A percentile compares a stretch with the other conserved stretches of the same genome.
These are phyloP conservation scores for Pyralis farinalis DNA, from an alignment of 2,888 invertebrate species.

Conservation along the genomic window DNA sequence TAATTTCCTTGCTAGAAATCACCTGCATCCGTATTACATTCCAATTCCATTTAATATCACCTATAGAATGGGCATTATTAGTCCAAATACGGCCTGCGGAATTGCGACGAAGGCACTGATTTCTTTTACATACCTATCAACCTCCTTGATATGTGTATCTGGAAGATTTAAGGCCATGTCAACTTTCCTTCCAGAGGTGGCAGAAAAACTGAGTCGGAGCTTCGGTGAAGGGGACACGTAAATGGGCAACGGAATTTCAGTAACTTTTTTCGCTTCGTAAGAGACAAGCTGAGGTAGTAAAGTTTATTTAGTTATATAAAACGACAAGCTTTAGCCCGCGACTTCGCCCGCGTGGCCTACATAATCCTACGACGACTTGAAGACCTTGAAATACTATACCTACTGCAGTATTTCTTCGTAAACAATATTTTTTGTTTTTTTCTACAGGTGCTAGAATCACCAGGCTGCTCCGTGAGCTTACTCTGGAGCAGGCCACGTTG, in stretches of 20 bases:
- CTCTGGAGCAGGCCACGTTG: no score
- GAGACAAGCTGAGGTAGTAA: slow-evolving; percentile 22
- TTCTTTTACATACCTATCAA: slow-evolving; percentile 63
- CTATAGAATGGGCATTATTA: slow-evolving; percentile 59
- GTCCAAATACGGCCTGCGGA: slow-evolving; percentile 55
- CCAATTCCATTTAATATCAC: slow-evolving; percentile 51
- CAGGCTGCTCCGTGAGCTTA: no score
- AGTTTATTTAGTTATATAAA: slow-evolving; percentile 26
- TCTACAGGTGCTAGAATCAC: no score
- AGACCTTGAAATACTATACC: no score
- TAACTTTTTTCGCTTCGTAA: neutral
- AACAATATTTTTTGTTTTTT: no score
- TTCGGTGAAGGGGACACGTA: slow-evolving; percentile 22
- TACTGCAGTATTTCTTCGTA: no score
- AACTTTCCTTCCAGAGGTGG: slow-evolving; percentile 71
- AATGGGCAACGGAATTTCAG: slow-evolving; percentile 31
- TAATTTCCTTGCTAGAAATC: no score
- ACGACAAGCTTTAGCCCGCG: no score
- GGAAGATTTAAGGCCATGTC: slow-evolving; percentile 55
- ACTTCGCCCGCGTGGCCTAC: no score
- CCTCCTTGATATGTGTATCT: slow-evolving; percentile 29
- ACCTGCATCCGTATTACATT: slow-evolving; percentile 50
- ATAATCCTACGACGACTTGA: no score
- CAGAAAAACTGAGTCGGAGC: slow-evolving; percentile 43
- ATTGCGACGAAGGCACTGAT: slow-evolving; percentile 59